These are phyloP conservation scores for Aulostomus chinensis DNA, from an alignment of 2,797 vertebrate species.

Conservation along the genomic window DNA sequence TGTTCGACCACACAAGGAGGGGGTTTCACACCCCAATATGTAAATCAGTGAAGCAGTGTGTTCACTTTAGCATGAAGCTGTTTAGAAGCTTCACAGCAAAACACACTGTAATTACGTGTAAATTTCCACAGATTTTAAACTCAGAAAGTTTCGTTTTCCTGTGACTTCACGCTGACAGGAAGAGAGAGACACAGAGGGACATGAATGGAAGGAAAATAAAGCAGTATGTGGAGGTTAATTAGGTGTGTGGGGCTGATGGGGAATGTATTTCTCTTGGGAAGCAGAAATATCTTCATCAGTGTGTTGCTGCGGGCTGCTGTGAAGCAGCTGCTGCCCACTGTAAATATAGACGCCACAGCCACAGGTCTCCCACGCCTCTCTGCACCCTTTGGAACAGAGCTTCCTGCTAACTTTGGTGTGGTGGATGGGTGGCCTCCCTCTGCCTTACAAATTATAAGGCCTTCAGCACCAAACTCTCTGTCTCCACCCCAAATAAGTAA, in stretches of 20 bases:
- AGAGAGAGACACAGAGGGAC: constrained; percentile 2
- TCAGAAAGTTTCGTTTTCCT: no score
- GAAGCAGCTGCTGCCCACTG: constrained; percentile 66
- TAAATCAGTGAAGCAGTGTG: no score
- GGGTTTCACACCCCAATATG: background rate
- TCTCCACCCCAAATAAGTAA: constrained; percentile 84
- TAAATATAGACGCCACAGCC: constrained; percentile 80
- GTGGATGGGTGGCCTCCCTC: constrained; percentile 76
- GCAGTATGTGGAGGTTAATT: constrained; percentile 35
- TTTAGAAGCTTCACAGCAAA: constrained; percentile 51
- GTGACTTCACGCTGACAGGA: constrained; percentile 1
- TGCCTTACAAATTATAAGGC: constrained; percentile 81
- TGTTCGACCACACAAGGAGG: constrained; percentile 57
- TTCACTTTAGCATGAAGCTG: constrained; percentile 25
- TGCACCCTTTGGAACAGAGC: constrained; percentile 60
- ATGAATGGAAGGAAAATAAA: constrained; percentile 17
- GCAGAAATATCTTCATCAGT: constrained; percentile 58
- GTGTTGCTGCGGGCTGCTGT: constrained; percentile 51
- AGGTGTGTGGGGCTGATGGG: constrained; percentile 13
- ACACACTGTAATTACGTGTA: constrained; percentile 53
- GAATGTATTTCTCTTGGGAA: constrained; percentile 42
- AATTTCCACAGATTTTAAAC: no score
- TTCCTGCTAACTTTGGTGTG: constrained; percentile 79
- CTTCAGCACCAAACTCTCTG: constrained; percentile 63
- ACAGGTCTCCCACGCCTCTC: constrained; percentile 75